These are phyloP conservation scores for Python bivittatus DNA, from an alignment of 2,113 vertebrate genomes.

Conservation along the genomic window DNA sequence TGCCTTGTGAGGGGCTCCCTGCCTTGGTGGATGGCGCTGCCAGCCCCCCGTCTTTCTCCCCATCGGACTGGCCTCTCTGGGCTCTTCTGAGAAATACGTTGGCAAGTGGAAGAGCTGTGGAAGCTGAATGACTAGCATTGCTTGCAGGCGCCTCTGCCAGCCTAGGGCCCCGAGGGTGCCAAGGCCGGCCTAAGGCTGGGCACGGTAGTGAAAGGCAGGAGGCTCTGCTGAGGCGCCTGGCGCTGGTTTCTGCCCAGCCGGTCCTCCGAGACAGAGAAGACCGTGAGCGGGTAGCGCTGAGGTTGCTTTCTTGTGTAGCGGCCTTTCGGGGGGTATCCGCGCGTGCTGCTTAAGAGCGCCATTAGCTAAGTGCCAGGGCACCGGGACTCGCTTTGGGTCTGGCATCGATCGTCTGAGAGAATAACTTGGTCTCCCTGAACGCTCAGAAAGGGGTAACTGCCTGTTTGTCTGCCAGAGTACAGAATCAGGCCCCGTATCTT, in stretches of 20 bases:
- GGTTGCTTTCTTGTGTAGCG: not conserved
- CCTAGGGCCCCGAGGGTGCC: not conserved
- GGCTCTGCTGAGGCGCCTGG: not conserved
- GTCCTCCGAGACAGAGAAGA: not conserved
- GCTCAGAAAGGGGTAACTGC: too few species aligned
- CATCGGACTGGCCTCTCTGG: too few species aligned
- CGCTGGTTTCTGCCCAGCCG: not conserved
- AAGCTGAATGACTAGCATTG: too few species aligned
- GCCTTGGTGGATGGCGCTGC: too few species aligned
- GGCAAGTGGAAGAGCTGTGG: too few species aligned
- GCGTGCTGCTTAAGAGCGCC: not conserved
- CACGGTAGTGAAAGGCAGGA: not conserved
- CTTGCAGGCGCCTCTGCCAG: not conserved
- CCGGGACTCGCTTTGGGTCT: not conserved
- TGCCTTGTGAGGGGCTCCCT: too few species aligned
- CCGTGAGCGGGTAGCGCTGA: not conserved
- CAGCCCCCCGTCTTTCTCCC: too few species aligned
- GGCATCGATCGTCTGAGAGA: too few species aligned
- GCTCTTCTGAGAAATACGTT: too few species aligned
- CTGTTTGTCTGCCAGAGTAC: too few species aligned
- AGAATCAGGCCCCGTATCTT: not conserved
- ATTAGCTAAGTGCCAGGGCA: not conserved
- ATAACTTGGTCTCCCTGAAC: too few species aligned
- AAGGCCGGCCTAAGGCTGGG: not conserved
- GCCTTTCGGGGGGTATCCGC: not conserved